Base-by-base conservation (phyloP, 2,113 vertebrate genomes). In the Nothobranchius kuhntae region DNA sequence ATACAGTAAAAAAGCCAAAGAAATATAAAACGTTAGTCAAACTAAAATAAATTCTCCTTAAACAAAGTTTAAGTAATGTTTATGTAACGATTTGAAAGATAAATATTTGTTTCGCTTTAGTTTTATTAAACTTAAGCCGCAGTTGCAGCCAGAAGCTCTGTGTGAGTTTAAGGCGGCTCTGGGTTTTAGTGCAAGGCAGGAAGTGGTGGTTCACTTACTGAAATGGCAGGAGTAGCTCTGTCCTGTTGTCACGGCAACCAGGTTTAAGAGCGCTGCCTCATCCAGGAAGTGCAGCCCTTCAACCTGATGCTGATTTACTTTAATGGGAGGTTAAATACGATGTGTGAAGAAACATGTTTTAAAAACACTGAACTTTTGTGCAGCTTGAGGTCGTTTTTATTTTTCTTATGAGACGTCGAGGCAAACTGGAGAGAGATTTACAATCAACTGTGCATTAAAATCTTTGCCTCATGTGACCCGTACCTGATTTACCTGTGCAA, bases 191-290 rank as follows among this genome's bases (percentile, higher is more conserved):
- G 14, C 62, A 85, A 67, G 50, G 71, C 86, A 93, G 95, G 95
- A 96, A 95, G 89, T 87, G 86, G 94, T 73, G 94, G 94, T 94
- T 93, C 91, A 83, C 55, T 77, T 80, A 75, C 87, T 80, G 56
- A 93, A 93, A 93, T 69, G 79, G 62, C 75, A 75, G 75, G 64
- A 79, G 88, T 86, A 69, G 70, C 86, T 87, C 73, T 77, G 77
- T 84, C 56, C 53, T 13, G 84, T 79, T 91, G 90, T 92, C 85
- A 94, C 94, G 80, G 92, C 87, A 95, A 94, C 94, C 80, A 77
- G 75, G 53, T 92, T 92, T 86, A 7, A 54, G n/a, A 91, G 91
- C 87, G 80, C 53, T 61, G 68, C 88, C 91, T 93, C 91, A 48
- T 46, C 24, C 55, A 40, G 13, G 65, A 3, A 9, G n/a, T 1